Conservation (phyloP, 2,113 vertebrate genomes). For the Perognathus longimembris region DNA sequence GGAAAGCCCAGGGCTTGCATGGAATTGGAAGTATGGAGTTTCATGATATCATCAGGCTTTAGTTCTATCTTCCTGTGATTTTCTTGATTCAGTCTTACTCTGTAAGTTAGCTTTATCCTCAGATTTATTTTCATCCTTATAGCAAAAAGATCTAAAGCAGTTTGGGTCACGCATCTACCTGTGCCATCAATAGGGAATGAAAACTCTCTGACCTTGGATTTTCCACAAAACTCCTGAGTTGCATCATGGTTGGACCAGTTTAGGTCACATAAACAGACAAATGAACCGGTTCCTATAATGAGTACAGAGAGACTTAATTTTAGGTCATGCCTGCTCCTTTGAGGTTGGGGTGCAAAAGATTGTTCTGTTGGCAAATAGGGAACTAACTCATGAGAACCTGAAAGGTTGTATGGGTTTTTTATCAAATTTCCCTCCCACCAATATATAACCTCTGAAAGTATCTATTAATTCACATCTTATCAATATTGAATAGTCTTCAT, state of each 20-base stretch:
- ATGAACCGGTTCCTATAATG: neutral
- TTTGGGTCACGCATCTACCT: neutral
- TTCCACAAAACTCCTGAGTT: neutral
- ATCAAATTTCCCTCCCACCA: neutral
- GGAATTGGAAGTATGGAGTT: neutral
- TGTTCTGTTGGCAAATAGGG: neutral
- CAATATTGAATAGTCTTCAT: neutral
- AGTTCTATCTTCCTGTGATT: conserved; percentile 2
- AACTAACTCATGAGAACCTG: neutral
- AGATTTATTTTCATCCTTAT: neutral
- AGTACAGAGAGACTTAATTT: neutral
- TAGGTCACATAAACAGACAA: neutral
- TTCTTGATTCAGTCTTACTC: neutral
- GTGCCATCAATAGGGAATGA: neutral
- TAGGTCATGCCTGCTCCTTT: accelerated
- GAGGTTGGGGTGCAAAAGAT: neutral
- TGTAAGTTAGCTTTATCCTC: neutral
- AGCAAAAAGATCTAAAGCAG: neutral
- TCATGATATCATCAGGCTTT: neutral
- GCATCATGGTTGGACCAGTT: neutral
- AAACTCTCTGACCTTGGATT: neutral
- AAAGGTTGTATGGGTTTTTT: neutral
- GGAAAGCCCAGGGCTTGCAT: neutral
- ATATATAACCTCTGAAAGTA: neutral
- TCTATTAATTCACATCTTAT: neutral